Evolutionary conservation across 2,888 invertebrate species (phyloP), one percentile per base, ranked within the genome.

Genomic region (Chrysopilus asiliformis): DNA sequence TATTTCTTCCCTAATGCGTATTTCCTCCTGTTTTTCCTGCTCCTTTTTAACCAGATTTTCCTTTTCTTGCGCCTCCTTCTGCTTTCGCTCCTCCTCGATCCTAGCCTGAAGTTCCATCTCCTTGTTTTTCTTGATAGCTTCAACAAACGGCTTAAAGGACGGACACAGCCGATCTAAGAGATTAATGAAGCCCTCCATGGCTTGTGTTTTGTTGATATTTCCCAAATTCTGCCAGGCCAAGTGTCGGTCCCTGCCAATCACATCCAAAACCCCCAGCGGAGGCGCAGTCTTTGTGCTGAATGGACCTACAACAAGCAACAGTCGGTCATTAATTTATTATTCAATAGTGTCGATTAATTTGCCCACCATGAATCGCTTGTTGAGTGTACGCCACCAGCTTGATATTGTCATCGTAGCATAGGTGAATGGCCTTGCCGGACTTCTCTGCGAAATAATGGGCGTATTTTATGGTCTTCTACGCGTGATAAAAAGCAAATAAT

Each of bases 361-460:
- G n/a, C n/a, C n/a, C n/a, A n/a, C n/a, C 95, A 61, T 90, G 80
- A 9, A 72, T 71, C 7, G 85, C 83, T 70, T 95, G 95, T 56
- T 93, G 89, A 8, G 86, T 87, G 53, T 83, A 85, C 2, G 94
- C 94, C 13, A 94, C 84, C 43, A 97, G 65, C 56, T 83, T 83
- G 36, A 94, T 63, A 56, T 90, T 86, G 56, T 95, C 91, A 61
- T 89, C 85, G 60, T 95, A 97, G 30, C 89, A 86, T 42, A 94
- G 70, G 54, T 91, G 90, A 32, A 95, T 72, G 3, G 93, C 95
- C 68, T 94, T 95, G n/a, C 94, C 94, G 66, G 90, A 86, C 67
- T 95, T 94, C 60, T 95, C 95, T 94, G 39, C 9, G 46, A 45
- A 13, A n/a, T n/a, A n/a, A n/a, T n/a, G n/a, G n/a, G n/a, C n/a